A percentile compares a stretch with the other conserved stretches of the same genome.
These are phyloP conservation scores for Idaea biselata DNA, from an alignment of 2,888 invertebrate genomes.

Conservation along the genomic window DNA sequence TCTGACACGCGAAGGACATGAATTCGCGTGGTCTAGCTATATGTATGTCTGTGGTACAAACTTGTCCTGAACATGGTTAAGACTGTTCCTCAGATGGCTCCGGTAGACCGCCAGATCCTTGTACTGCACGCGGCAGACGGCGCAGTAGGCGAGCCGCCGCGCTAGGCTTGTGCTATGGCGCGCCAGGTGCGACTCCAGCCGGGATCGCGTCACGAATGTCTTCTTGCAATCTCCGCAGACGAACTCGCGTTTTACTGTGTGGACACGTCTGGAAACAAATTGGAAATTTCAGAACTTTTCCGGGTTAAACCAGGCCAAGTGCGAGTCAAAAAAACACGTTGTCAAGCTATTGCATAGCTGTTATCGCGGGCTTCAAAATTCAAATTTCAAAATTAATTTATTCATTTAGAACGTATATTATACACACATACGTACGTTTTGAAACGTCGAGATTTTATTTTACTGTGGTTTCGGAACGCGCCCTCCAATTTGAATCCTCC, in stretches of 20 bases:
- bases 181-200: conserved; percentile 46
- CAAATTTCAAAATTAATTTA: too few relatives aligned
- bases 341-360: too few relatives aligned
- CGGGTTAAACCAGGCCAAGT: conserved; percentile 8
- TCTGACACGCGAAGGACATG: too few relatives aligned
- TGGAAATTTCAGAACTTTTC: conserved; percentile 43
- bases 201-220: conserved; percentile 39
- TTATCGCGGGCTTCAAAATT: too few relatives aligned
- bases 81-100: conserved; percentile 49
- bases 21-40: too few relatives aligned
- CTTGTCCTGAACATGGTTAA: conserved; percentile 28
- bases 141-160: conserved; percentile 42
- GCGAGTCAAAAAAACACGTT: conserved; percentile 33
- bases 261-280: conserved; percentile 44
- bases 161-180: conserved; percentile 38
- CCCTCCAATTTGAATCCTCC: too few relatives aligned
- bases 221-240: conserved; percentile 44
- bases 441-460: too few relatives aligned
- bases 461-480: too few relatives aligned
- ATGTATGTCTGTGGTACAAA: conserved; percentile 4
- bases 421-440: too few relatives aligned
- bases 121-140: conserved; percentile 47
- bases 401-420: too few relatives aligned
- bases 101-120: conserved; percentile 55
- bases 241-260: conserved; percentile 39